Conservation (phyloP, 2,113 vertebrate species). For the Rhombomys opimus region DNA sequence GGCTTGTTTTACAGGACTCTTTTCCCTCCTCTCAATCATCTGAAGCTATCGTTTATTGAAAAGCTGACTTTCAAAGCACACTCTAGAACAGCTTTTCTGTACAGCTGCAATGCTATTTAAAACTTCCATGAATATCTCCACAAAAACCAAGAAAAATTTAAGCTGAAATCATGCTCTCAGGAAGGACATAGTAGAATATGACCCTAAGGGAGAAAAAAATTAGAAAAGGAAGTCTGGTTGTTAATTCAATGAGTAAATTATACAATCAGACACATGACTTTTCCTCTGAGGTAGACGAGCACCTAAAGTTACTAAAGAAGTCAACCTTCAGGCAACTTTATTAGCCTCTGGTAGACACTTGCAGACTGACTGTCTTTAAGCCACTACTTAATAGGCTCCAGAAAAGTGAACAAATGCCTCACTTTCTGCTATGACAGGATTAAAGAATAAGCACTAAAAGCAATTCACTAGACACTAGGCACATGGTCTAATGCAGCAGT, state of each 20-base stretch:
- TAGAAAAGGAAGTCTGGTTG: constrained; percentile 53
- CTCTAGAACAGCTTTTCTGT: constrained; percentile 82
- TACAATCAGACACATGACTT: constrained; percentile 25
- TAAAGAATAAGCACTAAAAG: constrained; percentile 10
- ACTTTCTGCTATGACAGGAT: constrained; percentile 17
- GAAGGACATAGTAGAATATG: constrained; percentile 77
- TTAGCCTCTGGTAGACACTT: neutral
- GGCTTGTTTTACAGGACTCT: constrained; percentile 72
- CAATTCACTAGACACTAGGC: neutral
- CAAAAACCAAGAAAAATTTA: constrained; percentile 79
- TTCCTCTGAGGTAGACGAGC: neutral
- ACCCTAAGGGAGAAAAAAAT: neutral
- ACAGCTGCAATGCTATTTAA: constrained; percentile 85
- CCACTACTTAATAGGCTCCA: constrained; percentile 38
- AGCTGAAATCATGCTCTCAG: constrained; percentile 78
- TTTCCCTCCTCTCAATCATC: constrained; percentile 70
- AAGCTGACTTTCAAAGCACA: constrained; percentile 82
- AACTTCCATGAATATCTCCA: constrained; percentile 80
- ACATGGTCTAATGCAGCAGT: neutral
- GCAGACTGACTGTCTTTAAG: constrained; percentile 26
- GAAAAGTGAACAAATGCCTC: constrained; percentile 64
- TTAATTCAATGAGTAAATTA: constrained; percentile 66
- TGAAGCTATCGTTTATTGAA: constrained; percentile 84
- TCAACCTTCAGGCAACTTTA: neutral
- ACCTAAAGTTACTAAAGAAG: constrained; percentile 40